A percentile compares a stretch with the other conserved stretches of the same genome.
Conservation (phyloP, 2,113 vertebrate species). For the Emydocephalus ijimae region DNA sequence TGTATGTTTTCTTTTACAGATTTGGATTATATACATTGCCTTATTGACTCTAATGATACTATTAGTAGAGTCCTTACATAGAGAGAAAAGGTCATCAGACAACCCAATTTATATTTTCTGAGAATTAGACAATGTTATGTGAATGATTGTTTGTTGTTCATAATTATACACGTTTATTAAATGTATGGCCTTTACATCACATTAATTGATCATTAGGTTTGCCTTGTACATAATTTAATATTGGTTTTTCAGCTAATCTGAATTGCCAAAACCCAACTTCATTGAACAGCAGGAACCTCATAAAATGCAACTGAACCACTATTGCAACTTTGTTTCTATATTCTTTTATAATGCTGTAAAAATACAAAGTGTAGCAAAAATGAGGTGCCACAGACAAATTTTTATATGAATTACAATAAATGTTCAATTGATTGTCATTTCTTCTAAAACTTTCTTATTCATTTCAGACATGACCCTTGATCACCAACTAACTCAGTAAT, state of each 20-base stretch:
- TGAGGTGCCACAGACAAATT: background rate
- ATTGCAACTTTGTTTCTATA: conserved; percentile 50
- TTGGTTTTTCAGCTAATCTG: background rate
- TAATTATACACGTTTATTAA: background rate
- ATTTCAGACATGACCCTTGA: background rate
- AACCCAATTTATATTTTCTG: background rate
- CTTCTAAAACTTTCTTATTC: background rate
- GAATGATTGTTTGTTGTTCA: background rate
- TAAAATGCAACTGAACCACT: background rate
- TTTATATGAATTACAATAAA: background rate
- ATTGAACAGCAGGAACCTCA: background rate
- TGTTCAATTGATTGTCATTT: background rate
- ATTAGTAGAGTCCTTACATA: background rate
- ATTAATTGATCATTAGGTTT: background rate
- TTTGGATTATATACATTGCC: background rate
- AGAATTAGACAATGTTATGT: background rate
- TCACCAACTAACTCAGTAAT: background rate
- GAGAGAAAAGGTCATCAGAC: background rate
- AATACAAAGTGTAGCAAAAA: background rate
- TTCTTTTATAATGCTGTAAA: background rate
- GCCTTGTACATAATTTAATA: background rate
- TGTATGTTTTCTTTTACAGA: background rate
- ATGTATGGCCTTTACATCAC: background rate
- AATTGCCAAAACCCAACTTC: background rate
- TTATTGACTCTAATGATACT: background rate